Evolutionary conservation across 2,888 invertebrate genomes (phyloP), one percentile per base, ranked within the genome.

Genomic region (Cheilosia variabilis): DNA sequence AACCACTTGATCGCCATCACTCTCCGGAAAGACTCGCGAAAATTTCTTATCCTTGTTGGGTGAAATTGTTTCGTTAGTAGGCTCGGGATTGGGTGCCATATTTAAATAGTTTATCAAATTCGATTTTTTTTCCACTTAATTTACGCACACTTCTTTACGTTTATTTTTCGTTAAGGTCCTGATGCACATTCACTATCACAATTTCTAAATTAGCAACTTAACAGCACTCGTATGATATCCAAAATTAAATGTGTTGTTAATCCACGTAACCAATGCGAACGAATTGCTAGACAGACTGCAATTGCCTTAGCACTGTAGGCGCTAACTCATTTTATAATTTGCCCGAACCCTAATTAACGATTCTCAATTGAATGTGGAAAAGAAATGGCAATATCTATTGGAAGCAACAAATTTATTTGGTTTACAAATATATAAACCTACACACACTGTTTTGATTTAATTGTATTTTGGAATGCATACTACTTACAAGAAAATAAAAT

Each of bases 1-100:
- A 10, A 94, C 94, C 75, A 94, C 91, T 87, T 93, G 93, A 87
- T 94, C 93, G 2, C 92, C 93, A 60, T 91, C 91, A 24, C 91
- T 89, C n/a, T 92, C 91, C 1, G 91, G 90, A 72, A 73, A 89
- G n/a, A 89, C 75, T 79, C 92, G 87, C 0, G 91, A 91, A 69
- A 87, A 89, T 69, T 90, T 91, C 80, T 90, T 90, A 82, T 88
- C 52, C 27, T 90, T 89, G 50, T 88, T 89, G 9, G 77, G 15
- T 27, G 78, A 58, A 52, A 60, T 17, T 17, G 17, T 47, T 17
- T 47, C 37, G 13, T 13, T 4, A 13, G 13, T 17, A 3, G 45
- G 45, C n/a, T 80, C 57, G 13, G 52, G 79, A 68, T 79, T 86
- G 10, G 81, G 79, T 52, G 77, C 58, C 88, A 88, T 88, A 73